Conservation (phyloP, 2,888 invertebrate genomes). For the Deladenus siricidicola region DNA sequence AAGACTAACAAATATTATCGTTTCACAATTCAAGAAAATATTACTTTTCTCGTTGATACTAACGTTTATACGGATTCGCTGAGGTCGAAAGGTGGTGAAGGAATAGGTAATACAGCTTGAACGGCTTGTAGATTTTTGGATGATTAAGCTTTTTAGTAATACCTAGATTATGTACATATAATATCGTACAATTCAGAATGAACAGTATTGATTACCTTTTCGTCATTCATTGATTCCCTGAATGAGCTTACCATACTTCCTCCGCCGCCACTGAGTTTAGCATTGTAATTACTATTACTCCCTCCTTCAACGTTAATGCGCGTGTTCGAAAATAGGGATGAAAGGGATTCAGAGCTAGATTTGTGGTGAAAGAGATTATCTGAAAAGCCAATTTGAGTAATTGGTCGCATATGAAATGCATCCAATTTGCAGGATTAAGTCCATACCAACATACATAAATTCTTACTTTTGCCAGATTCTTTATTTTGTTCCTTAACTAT, state of each 20-base stretch:
- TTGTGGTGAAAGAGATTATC: neutral
- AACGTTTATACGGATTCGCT: constrained; percentile 16
- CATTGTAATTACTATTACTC: neutral
- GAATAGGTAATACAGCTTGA: constrained; percentile 24
- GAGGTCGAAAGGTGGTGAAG: constrained; percentile 17
- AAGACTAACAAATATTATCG: constrained; percentile 1
- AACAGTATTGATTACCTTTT: neutral
- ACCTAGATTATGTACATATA: constrained; percentile 1
- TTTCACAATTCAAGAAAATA: constrained; percentile 3
- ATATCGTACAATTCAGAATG: neutral
- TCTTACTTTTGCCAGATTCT: constrained; percentile 5
- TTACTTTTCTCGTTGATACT: constrained; percentile 24
- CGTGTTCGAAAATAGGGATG: constrained; percentile 28
- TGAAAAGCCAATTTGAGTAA: neutral
- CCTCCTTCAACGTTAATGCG: neutral
- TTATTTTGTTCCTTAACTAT: constrained; percentile 20
- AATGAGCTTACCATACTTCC: neutral
- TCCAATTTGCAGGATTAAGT: neutral
- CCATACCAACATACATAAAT: neutral
- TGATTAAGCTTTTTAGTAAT: constrained; percentile 18
- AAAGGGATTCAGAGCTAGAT: constrained; percentile 20
- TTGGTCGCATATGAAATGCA: neutral
- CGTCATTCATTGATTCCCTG: neutral
- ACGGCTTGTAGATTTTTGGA: constrained; percentile 18
- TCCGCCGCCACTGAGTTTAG: neutral